These are phyloP conservation scores for Girardinichthys multiradiatus DNA, from an alignment of 2,113 vertebrate species.

Conservation along the genomic window DNA sequence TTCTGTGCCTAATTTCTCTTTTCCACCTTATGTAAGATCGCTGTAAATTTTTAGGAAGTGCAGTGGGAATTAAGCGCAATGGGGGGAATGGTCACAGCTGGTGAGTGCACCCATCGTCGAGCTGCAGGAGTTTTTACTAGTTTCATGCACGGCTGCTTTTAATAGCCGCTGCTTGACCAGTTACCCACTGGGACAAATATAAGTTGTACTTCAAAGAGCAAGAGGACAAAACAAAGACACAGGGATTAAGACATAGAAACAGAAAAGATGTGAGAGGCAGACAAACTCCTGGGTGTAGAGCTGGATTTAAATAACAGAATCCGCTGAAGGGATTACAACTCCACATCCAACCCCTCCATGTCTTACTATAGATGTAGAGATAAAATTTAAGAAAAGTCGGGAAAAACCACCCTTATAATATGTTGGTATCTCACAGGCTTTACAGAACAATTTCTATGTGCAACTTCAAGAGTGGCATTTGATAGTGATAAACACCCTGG, in stretches of 20 bases:
- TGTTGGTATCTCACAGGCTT: background rate
- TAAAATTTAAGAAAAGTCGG: background rate
- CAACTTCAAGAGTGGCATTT: too few species aligned
- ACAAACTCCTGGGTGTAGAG: background rate
- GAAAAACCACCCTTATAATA: background rate
- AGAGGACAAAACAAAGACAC: slow-evolving; percentile 9
- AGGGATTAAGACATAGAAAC: slow-evolving; percentile 12
- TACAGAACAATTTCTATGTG: too few species aligned
- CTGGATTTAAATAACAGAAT: slow-evolving; percentile 12
- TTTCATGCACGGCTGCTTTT: slow-evolving; percentile 47
- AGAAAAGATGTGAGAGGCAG: slow-evolving; percentile 4
- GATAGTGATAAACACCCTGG: too few species aligned
- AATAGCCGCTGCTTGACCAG: slow-evolving; percentile 38
- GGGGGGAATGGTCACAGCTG: slow-evolving; percentile 16
- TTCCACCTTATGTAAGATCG: background rate
- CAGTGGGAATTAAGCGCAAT: slow-evolving; percentile 1
- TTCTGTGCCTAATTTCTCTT: too few species aligned
- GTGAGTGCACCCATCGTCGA: background rate
- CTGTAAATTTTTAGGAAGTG: background rate
- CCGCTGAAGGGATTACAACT: slow-evolving; percentile 8
- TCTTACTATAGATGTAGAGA: background rate
- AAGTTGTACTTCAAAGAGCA: slow-evolving; percentile 19
- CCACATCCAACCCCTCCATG: background rate
- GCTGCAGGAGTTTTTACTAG: slow-evolving; percentile 9
- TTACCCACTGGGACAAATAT: slow-evolving; percentile 40